Conservation (phyloP, 2,113 vertebrate genomes). For the Chunga burmeisteri region DNA sequence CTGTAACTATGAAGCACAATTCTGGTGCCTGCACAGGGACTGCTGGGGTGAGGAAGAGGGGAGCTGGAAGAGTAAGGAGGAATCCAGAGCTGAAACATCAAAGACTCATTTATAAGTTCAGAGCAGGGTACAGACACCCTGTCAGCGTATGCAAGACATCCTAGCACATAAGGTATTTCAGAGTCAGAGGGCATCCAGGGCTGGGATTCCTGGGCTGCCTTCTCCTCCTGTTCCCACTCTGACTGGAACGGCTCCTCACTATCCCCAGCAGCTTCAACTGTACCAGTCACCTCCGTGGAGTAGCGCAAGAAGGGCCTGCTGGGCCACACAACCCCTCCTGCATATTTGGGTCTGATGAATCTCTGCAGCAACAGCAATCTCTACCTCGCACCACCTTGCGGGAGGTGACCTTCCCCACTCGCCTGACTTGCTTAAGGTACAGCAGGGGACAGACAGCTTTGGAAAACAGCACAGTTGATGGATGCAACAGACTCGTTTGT, state of each 20-base stretch:
- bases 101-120: background rate
- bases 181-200: background rate
- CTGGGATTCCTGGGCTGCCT: background rate
- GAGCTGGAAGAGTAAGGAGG: background rate
- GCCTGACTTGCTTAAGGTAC: background rate
- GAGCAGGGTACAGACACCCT: too few species aligned
- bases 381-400: background rate
- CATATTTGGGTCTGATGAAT: background rate
- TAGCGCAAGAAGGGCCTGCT: background rate
- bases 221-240: background rate
- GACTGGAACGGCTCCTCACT: background rate
- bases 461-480: background rate
- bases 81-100: background rate
- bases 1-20: background rate
- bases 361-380: background rate
- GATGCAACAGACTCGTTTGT: background rate
- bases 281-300: background rate
- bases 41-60: background rate
- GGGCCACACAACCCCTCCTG: background rate
- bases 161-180: background rate
- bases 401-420: background rate
- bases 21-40: background rate
- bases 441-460: background rate
- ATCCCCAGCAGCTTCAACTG: background rate
- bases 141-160: background rate